These are phyloP conservation scores for Drosophila multiciliata DNA, from an alignment of 2,888 invertebrate genomes.

Conservation along the genomic window DNA sequence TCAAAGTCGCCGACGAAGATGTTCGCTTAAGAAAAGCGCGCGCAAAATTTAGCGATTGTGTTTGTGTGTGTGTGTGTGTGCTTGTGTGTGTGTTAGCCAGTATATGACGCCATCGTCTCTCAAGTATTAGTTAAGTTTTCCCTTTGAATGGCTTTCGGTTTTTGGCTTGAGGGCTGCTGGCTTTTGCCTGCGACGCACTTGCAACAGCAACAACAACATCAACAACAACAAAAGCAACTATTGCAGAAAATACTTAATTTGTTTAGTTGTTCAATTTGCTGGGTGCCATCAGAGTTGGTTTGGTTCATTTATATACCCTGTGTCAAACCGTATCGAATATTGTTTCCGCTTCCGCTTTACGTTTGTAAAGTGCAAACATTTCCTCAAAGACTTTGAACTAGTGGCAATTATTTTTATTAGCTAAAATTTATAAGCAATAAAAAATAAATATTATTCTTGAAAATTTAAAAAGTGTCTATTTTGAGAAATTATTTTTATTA, in stretches of 20 bases:
- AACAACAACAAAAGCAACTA: constrained; percentile 23
- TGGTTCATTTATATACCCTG: constrained; percentile 51
- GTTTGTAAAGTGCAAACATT: background rate
- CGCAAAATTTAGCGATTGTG: constrained; percentile 70
- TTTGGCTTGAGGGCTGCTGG: constrained; percentile 33
- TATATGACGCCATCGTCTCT: constrained; percentile 61
- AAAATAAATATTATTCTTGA: no score
- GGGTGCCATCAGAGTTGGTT: constrained; percentile 27
- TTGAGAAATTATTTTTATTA: background rate
- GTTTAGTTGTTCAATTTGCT: constrained; percentile 59
- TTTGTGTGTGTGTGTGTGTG: constrained; percentile 11
- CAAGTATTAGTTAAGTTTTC: constrained; percentile 57
- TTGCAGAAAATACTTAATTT: constrained; percentile 46
- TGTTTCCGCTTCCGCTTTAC: background rate
- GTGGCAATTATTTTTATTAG: background rate
- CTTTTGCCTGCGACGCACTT: constrained; percentile 45
- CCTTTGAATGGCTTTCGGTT: constrained; percentile 42
- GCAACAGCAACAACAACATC: constrained; percentile 30
- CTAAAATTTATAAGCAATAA: no score
- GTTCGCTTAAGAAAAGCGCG: constrained; percentile 78
- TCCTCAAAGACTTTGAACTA: background rate
- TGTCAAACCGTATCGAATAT: background rate
- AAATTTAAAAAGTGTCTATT: no score
- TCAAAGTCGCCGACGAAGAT: constrained; percentile 71
- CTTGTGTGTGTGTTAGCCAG: constrained; percentile 14